Percentiles rank a stretch among this genome's conserved stretches.
Conservation (phyloP, 1,140 invertebrate species). For the Trichoplusia ni region DNA sequence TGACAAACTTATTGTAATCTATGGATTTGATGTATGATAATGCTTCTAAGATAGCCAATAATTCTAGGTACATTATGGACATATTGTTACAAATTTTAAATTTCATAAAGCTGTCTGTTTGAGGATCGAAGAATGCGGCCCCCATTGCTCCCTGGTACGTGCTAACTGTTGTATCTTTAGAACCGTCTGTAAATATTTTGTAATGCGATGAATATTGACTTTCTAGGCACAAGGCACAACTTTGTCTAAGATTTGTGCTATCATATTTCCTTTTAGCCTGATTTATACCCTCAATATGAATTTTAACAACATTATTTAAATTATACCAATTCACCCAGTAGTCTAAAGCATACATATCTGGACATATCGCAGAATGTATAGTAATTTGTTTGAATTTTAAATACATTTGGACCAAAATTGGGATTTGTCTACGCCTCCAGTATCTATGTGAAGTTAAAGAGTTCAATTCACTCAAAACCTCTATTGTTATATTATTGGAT, state of each 20-base stretch:
- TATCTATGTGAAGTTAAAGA: too few species aligned
- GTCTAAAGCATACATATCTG: slow-evolving; percentile 4
- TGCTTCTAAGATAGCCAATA: slow-evolving; percentile 22
- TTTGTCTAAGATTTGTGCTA: background rate
- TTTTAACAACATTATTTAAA: background rate
- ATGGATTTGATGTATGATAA: slow-evolving; percentile 21
- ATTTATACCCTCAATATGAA: background rate
- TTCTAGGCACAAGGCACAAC: background rate
- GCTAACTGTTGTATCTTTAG: background rate
- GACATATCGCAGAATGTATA: too few species aligned
- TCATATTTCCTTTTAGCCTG: background rate
- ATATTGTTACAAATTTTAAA: slow-evolving; percentile 15
- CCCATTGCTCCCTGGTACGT: too few species aligned
- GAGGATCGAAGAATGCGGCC: slow-evolving; percentile 23
- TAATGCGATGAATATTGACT: slow-evolving; percentile 12
- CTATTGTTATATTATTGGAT: too few species aligned
- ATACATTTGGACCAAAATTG: too few species aligned
- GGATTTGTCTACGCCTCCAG: too few species aligned
- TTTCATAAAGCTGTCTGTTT: background rate
- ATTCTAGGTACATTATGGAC: slow-evolving; percentile 23
- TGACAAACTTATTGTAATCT: slow-evolving; percentile 22
- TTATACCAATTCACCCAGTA: background rate
- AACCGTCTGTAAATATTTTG: slow-evolving; percentile 35
- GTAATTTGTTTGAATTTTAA: too few species aligned
- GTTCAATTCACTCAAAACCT: too few species aligned